Base-by-base conservation (phyloP, 2,888 invertebrate species). In the Dicyrtoma fusca region DNA sequence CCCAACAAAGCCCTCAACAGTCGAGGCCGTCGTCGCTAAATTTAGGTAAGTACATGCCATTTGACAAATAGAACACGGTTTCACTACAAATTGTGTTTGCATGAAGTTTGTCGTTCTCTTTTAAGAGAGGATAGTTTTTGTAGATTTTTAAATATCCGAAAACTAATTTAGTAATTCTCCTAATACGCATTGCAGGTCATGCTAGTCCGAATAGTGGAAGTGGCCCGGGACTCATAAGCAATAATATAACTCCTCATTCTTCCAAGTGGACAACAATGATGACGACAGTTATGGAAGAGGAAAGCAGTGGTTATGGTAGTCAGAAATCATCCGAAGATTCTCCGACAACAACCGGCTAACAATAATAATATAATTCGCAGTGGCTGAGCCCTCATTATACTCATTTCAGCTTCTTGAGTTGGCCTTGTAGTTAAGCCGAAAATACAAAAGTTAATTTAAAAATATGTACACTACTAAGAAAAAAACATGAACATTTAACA, bases 241-340 rank as follows among this genome's bases (percentile, higher is more conserved):
- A 72, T 71, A 73, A 65, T n/a, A 71, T 64, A 11, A 78, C 80
- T 23, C 80, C 78, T 10, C 77, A 78, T 72, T 74, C 74, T 25
- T 72, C 74, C 17, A 80, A 80, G 69, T 80, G 80, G 80, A 80
- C 79, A 17, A 79, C 76, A 53, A 75, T 79, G 71, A 80, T 80
- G 80, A 80, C 79, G 0, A 80, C 79, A 1, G 79, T 80, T 11
- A 75, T 79, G 75, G 80, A 80, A 64, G 80, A 80, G 71, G 80
- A 80, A 66, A 79, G 79, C 49, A 78, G 78, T 55, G 80, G 80
- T 3, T 80, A 80, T 51, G 80, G 79, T 47, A 79, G 79, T 73
- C 79, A 80, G 69, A 79, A 79, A 69, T 80, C 80, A 5, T 78
- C 78, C 1, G 77, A 78, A 73, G 77, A 77, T 21, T 77, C 78